These are phyloP conservation scores for Cybosia mesomella DNA, from an alignment of 2,888 invertebrate genomes.

Conservation along the genomic window DNA sequence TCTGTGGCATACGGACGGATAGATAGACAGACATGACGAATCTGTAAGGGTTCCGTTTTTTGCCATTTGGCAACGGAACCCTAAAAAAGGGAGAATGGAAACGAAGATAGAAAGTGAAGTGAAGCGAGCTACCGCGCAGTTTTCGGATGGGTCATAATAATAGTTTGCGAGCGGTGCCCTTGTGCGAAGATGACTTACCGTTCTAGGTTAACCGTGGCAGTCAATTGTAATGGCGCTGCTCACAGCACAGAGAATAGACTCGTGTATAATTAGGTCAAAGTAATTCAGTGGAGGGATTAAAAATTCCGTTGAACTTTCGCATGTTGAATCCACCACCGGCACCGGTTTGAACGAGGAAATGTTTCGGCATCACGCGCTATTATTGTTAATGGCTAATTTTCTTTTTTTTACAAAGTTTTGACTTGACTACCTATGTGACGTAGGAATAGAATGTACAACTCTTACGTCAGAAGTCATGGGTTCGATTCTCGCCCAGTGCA, in stretches of 20 bases:
- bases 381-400: background rate
- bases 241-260: background rate
- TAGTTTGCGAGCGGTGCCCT: background rate
- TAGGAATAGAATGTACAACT: background rate
- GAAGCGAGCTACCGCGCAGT: too few species aligned
- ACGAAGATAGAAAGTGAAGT: too few species aligned
- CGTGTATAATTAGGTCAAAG: conserved; percentile 1
- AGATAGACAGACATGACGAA: too few species aligned
- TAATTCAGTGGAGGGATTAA: background rate
- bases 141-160: too few species aligned
- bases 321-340: background rate
- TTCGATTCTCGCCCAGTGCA: too few species aligned
- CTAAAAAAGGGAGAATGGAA: too few species aligned
- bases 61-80: too few species aligned
- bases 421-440: background rate
- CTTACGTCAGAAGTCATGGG: too few species aligned
- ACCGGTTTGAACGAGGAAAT: background rate
- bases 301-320: conserved; percentile 1
- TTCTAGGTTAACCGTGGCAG: background rate
- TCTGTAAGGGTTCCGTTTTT: too few species aligned
- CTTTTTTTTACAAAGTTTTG: background rate
- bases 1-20: too few species aligned
- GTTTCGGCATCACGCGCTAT: background rate
- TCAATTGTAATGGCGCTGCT: background rate
- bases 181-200: background rate